Evolutionary conservation across 2,888 invertebrate species (phyloP).

Genomic region (Lacanobia oleracea): DNA sequence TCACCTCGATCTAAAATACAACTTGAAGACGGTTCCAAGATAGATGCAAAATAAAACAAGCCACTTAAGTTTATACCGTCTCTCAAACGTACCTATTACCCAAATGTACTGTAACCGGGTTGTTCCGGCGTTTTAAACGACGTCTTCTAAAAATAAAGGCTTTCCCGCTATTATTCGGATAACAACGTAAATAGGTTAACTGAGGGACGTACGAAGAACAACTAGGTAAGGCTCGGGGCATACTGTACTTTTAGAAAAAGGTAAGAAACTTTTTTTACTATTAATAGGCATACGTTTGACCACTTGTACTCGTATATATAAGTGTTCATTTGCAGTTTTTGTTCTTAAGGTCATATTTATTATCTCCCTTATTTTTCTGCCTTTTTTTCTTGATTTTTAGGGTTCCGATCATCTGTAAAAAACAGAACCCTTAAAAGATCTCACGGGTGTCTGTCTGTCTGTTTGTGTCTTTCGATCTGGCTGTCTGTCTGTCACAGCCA

Average conservation of each 20-base stretch:
- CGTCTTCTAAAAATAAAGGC: slow-evolving; percentile 63
- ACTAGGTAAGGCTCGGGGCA: slow-evolving; percentile 34
- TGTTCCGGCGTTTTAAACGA: slow-evolving; percentile 40
- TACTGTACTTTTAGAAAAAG: slow-evolving; percentile 16
- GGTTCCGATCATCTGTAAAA: too few relatives aligned
- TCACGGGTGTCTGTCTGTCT: too few relatives aligned
- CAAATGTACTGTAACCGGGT: slow-evolving; percentile 36
- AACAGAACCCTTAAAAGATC: too few relatives aligned
- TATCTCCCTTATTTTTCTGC: too few relatives aligned
- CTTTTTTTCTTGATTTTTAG: too few relatives aligned
- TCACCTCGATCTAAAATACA: background rate
- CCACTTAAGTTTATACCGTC: slow-evolving; percentile 24
- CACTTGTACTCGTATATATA: background rate
- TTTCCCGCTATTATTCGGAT: slow-evolving; percentile 62
- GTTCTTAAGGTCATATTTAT: too few relatives aligned
- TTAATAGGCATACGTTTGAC: too few relatives aligned
- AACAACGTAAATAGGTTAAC: slow-evolving; percentile 69
- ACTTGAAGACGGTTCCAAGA: background rate
- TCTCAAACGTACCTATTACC: slow-evolving; percentile 38
- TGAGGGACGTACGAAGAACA: slow-evolving; percentile 43
- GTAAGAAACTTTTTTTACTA: too few relatives aligned
- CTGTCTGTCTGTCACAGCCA: too few relatives aligned
- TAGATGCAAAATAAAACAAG: slow-evolving; percentile 13
- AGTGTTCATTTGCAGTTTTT: too few relatives aligned
- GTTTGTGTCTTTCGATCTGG: too few relatives aligned